Percentiles rank a stretch among this genome's conserved stretches.
phyloP scores from a whole-genome alignment of 2,113 vertebrate species.

The Tympanuchus pallidicinctus region DNA sequence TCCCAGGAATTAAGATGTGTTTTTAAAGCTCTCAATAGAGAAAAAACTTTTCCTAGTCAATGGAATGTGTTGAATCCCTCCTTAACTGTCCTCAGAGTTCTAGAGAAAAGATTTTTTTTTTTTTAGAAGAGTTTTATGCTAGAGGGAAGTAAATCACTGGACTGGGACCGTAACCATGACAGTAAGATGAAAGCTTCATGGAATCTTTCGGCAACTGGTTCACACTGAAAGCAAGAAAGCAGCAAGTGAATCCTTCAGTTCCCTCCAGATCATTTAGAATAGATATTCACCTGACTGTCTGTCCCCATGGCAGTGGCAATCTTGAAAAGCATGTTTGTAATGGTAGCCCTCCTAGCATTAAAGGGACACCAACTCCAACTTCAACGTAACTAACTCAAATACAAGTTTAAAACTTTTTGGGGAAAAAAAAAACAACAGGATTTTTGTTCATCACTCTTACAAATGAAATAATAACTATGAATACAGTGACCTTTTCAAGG shows the following conservation, averaged over 20 bases:
- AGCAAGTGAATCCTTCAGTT: slow-evolving; percentile 36
- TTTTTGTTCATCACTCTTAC: not conserved
- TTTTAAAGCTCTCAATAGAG: not conserved
- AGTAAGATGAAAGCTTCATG: slow-evolving; percentile 49
- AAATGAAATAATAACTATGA: not conserved
- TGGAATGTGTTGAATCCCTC: not conserved
- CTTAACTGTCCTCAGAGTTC: not conserved
- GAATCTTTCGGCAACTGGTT: slow-evolving; percentile 35
- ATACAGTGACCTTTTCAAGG: not conserved
- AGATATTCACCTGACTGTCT: slow-evolving; percentile 30
- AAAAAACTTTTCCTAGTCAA: not conserved
- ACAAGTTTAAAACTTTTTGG: not conserved
- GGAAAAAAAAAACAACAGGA: not conserved
- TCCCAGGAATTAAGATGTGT: not conserved
- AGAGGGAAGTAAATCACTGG: slow-evolving; percentile 36
- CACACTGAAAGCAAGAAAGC: slow-evolving; percentile 15
- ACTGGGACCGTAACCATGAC: slow-evolving; percentile 44
- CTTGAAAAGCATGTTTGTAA: slow-evolving; percentile 15
- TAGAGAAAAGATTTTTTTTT: not conserved
- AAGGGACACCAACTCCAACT: not conserved
- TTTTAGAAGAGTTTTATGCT: not conserved
- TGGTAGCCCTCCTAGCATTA: not conserved
- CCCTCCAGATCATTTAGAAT: slow-evolving; percentile 41
- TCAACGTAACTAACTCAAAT: not conserved
- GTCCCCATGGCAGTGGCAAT: slow-evolving; percentile 53